phyloP scores from a whole-genome alignment of 2,113 vertebrate genomes.

The Pachyramphus minor region DNA sequence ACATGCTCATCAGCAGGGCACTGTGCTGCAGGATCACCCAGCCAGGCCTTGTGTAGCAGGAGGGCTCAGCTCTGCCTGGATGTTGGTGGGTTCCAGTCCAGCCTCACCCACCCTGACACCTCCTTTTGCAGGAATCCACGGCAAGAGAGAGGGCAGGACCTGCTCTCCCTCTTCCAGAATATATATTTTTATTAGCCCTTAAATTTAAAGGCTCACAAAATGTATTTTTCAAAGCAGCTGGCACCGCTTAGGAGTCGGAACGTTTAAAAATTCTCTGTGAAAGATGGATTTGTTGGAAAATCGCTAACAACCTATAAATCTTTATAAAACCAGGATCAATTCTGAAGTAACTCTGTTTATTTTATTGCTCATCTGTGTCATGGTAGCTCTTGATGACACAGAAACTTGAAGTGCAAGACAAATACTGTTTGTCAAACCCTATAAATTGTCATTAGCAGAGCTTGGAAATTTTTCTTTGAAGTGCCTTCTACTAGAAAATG shows the following conservation, averaged over 20 bases:
- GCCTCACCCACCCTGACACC: background rate
- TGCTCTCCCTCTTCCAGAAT: background rate
- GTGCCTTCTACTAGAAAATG: background rate
- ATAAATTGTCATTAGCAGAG: background rate
- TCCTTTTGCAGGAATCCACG: background rate
- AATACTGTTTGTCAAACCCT: background rate
- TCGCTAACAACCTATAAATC: constrained; percentile 3
- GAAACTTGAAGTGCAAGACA: background rate
- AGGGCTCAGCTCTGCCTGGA: background rate
- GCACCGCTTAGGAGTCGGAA: background rate
- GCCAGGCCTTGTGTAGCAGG: background rate
- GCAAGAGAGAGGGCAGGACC: background rate
- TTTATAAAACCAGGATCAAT: constrained; percentile 5
- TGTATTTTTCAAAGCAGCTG: background rate
- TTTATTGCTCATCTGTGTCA: constrained; percentile 40
- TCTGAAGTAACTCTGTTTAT: constrained; percentile 2
- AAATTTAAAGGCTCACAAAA: background rate
- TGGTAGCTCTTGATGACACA: background rate
- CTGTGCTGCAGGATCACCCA: background rate
- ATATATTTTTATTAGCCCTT: background rate
- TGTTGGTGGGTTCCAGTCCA: fast-evolving
- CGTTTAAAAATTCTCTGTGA: background rate
- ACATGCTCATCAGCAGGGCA: background rate
- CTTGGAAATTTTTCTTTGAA: background rate
- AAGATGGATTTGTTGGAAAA: constrained; percentile 21